Evolutionary conservation across 1,140 invertebrate species (phyloP).

Genomic region (Drosophila athabasca): DNA sequence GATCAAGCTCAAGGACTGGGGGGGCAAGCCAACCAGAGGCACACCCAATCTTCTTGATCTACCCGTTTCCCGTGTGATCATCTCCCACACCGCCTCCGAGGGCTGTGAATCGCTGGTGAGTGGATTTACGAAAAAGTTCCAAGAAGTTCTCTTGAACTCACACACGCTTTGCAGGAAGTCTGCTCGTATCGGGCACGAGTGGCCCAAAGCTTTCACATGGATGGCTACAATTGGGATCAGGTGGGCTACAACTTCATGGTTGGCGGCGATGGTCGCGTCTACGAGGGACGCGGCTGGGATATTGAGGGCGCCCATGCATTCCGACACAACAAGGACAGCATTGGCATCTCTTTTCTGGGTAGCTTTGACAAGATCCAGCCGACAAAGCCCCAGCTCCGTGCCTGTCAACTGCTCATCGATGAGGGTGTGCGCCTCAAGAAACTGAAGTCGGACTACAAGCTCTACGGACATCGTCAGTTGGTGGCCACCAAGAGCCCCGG

Average conservation of each 20-base stretch:
- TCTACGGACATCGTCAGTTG: constrained; percentile 88
- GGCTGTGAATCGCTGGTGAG: constrained; percentile 84
- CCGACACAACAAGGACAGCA: constrained; percentile 84
- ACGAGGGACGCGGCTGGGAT: constrained; percentile 87
- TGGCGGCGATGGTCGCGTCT: constrained; percentile 86
- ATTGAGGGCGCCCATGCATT: constrained; percentile 85
- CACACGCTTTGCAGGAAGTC: constrained; percentile 20
- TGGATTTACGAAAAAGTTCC: background rate
- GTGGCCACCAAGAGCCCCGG: constrained; percentile 87
- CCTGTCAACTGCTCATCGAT: constrained; percentile 85
- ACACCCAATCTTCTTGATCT: constrained; percentile 72
- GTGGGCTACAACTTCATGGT: constrained; percentile 86
- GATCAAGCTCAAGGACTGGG: constrained; percentile 84
- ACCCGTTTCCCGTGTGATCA: constrained; percentile 85
- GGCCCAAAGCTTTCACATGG: constrained; percentile 86
- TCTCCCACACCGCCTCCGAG: constrained; percentile 85
- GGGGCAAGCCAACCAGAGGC: constrained; percentile 85
- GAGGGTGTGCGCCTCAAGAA: constrained; percentile 86
- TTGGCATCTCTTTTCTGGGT: constrained; percentile 89
- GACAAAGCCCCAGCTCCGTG: constrained; percentile 85
- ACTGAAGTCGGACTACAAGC: constrained; percentile 85
- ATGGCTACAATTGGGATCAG: constrained; percentile 87
- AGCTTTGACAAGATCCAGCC: constrained; percentile 86
- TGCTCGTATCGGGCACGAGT: constrained; percentile 80
- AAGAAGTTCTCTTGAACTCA: background rate